Evolutionary conservation across 2,888 invertebrate genomes (phyloP).

Genomic region (Sarcophaga caerulescens): DNA sequence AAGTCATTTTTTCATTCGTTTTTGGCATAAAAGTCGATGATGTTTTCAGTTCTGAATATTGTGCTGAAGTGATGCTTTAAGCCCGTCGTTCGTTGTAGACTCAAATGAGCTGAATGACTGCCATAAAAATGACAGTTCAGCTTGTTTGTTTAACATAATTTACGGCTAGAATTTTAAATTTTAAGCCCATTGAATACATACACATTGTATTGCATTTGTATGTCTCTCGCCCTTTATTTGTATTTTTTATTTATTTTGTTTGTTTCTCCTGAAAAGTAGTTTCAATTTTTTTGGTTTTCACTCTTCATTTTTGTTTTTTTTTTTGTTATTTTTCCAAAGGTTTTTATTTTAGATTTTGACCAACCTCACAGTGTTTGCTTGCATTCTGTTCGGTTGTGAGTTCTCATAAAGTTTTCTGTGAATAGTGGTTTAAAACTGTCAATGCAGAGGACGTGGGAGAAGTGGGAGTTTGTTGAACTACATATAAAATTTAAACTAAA

Average conservation of each 20-base stretch:
- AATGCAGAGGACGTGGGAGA: neutral
- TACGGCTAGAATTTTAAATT: slow-evolving; percentile 56
- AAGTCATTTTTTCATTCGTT: neutral
- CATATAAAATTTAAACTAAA: no score
- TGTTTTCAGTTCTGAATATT: neutral
- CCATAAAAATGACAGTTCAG: slow-evolving; percentile 64
- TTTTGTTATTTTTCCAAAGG: neutral
- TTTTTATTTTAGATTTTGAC: neutral
- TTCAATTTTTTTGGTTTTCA: slow-evolving; percentile 21
- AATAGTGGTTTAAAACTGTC: neutral
- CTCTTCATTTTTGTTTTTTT: slow-evolving; percentile 35
- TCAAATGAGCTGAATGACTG: slow-evolving; percentile 56
- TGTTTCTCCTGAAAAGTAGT: neutral
- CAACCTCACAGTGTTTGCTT: neutral
- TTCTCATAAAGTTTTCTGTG: slow-evolving; percentile 12
- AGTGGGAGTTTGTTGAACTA: no score
- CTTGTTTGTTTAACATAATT: slow-evolving; percentile 65
- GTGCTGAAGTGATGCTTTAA: neutral
- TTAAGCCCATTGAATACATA: slow-evolving; percentile 53
- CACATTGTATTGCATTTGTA: neutral
- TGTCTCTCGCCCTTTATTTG: neutral
- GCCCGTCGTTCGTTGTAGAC: neutral
- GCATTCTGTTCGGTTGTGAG: neutral
- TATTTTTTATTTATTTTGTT: slow-evolving; percentile 1
- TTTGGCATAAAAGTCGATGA: neutral